Evolutionary conservation across 2,113 vertebrate genomes (phyloP).

Genomic region (Chloebia gouldiae): DNA sequence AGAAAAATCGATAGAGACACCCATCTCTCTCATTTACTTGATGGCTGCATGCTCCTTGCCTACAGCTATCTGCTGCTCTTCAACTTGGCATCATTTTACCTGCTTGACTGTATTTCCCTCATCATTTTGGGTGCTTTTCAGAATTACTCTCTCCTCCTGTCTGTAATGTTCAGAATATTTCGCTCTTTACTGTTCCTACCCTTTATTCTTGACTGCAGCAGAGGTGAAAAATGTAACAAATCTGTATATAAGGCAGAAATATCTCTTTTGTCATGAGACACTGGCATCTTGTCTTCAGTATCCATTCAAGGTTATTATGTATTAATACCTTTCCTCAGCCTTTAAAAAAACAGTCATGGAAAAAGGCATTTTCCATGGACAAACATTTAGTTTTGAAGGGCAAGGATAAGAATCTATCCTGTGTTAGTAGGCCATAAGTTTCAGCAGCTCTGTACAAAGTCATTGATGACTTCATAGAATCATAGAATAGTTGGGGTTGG

Average conservation of each 20-base stretch:
- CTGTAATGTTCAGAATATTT: neutral
- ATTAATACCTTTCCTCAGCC: neutral
- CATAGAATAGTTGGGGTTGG: neutral
- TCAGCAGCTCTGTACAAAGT: neutral
- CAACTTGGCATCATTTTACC: neutral
- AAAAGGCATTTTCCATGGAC: neutral
- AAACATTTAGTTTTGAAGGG: neutral
- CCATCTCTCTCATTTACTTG: neutral
- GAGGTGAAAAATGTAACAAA: neutral
- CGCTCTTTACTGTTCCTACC: neutral
- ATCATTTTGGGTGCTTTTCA: neutral
- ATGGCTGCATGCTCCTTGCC: neutral
- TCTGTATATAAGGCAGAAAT: neutral
- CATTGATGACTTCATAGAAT: neutral
- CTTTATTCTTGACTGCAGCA: neutral
- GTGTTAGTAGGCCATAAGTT: neutral
- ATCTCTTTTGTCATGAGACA: neutral
- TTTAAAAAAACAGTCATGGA: neutral
- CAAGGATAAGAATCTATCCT: neutral
- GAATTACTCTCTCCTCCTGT: neutral
- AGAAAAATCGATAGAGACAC: conserved; percentile 38
- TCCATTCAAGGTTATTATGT: neutral
- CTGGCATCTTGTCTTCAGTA: neutral
- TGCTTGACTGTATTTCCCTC: neutral
- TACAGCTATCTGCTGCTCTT: conserved; percentile 13